Evolutionary conservation across 2,888 invertebrate species (phyloP), one percentile per base, ranked within the genome.

Genomic region (Caradrina clavipalpis): DNA sequence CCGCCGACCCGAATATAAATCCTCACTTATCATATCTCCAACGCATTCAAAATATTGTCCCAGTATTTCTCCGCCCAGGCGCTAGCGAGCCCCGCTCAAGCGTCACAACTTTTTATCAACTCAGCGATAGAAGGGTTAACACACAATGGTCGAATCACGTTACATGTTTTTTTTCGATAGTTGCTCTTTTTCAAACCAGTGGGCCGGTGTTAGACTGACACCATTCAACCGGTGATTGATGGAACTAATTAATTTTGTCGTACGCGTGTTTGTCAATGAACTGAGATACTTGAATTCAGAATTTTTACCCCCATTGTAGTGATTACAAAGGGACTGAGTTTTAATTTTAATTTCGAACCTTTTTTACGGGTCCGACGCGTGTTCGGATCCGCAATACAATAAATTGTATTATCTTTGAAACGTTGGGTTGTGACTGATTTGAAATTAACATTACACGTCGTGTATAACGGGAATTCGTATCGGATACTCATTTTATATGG

Each of bases 201-300:
- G 92, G 93, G 92, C 93, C 92, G 90, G 88, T 87, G 88, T 85
- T 71, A 80, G 78, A 86, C 88, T 91, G 93, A 92, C 93, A 91
- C 91, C 87, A 93, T 94, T 94, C 93, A 93, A 79, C 79, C 80
- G 82, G 86, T 95, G 95, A 96, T 95, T 93, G 95, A 96, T 96
- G 95, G 89, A 94, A 95, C 95, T 96, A 96, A 96, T 95, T 96
- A 95, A 95, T 96, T 95, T 94, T 87, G 92, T 93, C 87, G 90
- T 90, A 87, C 90, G 89, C 90, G 88, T 90, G 90, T 91, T 87
- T 89, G 84, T 84, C 84, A 89, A 88, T 88, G 87, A 87, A 89
- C 86, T 87, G 79, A 82, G 89, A 88, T 89, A 93, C 94, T 95
- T 89, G 92, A 94, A 93, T 91, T 89, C 78, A 58, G 70, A 90